These are phyloP conservation scores for Zaprionus africanus DNA, from an alignment of 1,140 invertebrate species.

Conservation along the genomic window DNA sequence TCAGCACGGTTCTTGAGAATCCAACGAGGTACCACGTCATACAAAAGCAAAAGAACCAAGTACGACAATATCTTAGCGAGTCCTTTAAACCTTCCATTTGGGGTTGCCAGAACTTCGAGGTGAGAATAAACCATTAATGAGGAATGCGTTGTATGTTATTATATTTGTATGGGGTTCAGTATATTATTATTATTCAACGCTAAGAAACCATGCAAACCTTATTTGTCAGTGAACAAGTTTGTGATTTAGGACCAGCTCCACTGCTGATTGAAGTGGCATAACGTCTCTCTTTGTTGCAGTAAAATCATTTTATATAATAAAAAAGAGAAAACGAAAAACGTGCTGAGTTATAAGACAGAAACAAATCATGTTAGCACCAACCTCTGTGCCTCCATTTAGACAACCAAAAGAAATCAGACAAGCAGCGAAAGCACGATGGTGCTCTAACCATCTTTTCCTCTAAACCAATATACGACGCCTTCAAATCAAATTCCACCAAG, in stretches of 20 bases:
- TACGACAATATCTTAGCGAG: conserved; percentile 93
- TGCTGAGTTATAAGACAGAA: not conserved
- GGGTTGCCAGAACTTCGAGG: conserved; percentile 54
- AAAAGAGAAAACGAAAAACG: conserved; percentile 9
- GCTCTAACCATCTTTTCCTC: too few relatives aligned
- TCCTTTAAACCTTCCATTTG: conserved; percentile 87
- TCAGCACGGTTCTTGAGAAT: conserved; percentile 93
- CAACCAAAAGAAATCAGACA: conserved; percentile 65
- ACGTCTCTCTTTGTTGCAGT: conserved; percentile 61
- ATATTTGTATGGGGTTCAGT: not conserved
- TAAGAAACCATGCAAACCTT: conserved; percentile 91
- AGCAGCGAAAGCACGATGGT: not conserved
- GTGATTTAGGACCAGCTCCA: conserved; percentile 87
- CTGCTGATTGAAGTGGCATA: conserved; percentile 88
- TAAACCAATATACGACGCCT: too few relatives aligned
- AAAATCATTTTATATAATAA: conserved; percentile 87
- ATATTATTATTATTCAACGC: not conserved
- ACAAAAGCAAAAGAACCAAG: conserved; percentile 95
- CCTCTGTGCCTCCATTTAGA: conserved; percentile 63
- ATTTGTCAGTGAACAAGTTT: conserved; percentile 89
- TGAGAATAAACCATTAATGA: conserved; percentile 22
- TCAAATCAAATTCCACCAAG: conserved; percentile 59
- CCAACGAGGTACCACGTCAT: conserved; percentile 96
- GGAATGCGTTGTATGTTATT: not conserved
- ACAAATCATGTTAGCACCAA: conserved; percentile 71